Evolutionary conservation across 2,888 invertebrate species (phyloP), one percentile per base, ranked within the genome.

Genomic region (Acanthosepion pharaonis): DNA sequence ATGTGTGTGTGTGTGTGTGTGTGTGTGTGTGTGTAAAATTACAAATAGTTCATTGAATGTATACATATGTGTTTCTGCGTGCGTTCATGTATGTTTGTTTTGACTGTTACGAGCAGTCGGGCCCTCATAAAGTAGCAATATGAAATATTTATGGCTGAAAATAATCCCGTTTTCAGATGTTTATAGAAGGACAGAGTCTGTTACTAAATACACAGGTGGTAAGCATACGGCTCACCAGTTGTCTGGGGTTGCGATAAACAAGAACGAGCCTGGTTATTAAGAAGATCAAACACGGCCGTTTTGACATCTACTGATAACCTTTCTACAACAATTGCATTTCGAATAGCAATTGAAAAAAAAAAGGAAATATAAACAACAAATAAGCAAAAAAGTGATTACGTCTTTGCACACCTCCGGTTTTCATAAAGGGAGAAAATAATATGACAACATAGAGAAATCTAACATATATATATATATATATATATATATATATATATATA

Each of bases 201-300:
- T 78, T 78, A n/a, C 78, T n/a, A 78, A 78, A 78, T 78, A 78
- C n/a, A 78, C 78, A 78, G 78, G 78, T 78, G 78, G 78, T 78
- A 78, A 78, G 78, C 78, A 78, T 11, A 78, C 78, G 78, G 9
- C 78, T 78, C n/a, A n/a, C n/a, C n/a, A 78, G 78, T 78, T 78
- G 78, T 78, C 78, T 78, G 15, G n/a, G 15, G n/a, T 15, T n/a
- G n/a, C 33, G 78, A 78, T 78, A 78, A n/a, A 78, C 78, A 78
- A 78, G 15, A 78, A 78, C n/a, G 78, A 78, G n/a, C 33, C n/a
- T n/a, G 33, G n/a, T 78, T 78, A 78, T 78, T 78, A 78, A 78
- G 78, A 33, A 78, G 78, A 78, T 78, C 78, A 78, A 33, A 78
- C 78, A n/a, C n/a, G 78, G 23, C 0, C 11, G 15, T n/a, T 78